Conservation (phyloP, 2,797 vertebrate species). For the Eurystomus glaucurus region DNA sequence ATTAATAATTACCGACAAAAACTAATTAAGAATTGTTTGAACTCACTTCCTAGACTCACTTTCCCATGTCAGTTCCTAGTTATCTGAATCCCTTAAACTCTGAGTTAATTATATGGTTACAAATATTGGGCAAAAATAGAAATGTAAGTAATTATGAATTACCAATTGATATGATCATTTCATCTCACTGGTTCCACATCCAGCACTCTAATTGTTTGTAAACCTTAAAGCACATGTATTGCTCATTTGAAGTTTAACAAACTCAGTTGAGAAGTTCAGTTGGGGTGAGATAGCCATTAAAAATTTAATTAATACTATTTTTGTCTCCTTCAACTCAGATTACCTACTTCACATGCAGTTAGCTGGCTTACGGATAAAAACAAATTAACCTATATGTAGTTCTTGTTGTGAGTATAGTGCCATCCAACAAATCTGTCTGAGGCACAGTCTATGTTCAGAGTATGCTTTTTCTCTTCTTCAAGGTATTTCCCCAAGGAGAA, state of each 20-base stretch:
- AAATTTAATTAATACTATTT: constrained; percentile 48
- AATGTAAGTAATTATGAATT: not conserved
- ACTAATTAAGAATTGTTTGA: constrained; percentile 33
- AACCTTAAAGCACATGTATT: not conserved
- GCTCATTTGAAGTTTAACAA: not conserved
- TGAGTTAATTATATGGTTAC: not conserved
- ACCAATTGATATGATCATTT: not conserved
- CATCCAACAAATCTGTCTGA: constrained; percentile 7
- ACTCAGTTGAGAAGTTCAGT: constrained; percentile 8
- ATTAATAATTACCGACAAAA: constrained; percentile 27
- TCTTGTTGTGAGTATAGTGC: not conserved
- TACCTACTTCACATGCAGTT: not conserved
- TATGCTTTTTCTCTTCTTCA: not conserved
- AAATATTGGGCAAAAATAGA: not conserved
- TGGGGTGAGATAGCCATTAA: constrained; percentile 30
- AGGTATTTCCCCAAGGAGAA: not conserved
- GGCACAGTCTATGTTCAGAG: not conserved
- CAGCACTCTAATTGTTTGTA: not conserved
- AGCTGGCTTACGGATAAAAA: not conserved
- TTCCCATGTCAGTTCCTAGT: not conserved
- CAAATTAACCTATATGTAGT: constrained; percentile 37
- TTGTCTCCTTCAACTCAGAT: constrained; percentile 28
- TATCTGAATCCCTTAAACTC: not conserved
- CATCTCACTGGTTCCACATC: not conserved
- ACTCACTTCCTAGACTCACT: not conserved